These are phyloP conservation scores for Benitochromis conjunctus DNA, from an alignment of 2,113 vertebrate genomes.

Conservation along the genomic window DNA sequence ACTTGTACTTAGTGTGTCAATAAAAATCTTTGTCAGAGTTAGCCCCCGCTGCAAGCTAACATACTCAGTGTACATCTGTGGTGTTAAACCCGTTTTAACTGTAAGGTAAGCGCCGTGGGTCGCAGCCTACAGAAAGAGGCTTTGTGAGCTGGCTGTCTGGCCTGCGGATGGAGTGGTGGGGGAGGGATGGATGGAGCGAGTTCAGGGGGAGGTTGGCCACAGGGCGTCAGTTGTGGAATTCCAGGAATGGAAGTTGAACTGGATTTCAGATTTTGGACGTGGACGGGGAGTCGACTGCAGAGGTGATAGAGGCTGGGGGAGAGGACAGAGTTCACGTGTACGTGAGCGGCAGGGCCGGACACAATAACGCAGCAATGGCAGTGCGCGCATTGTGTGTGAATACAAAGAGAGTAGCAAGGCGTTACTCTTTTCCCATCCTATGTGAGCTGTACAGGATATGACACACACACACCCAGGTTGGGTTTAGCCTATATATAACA, in stretches of 20 bases:
- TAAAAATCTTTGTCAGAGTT: not conserved
- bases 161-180: constrained; percentile 26
- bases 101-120: constrained; percentile 9
- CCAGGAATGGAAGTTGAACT: constrained; percentile 70
- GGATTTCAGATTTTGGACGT: constrained; percentile 46
- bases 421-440: not conserved
- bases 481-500: not conserved
- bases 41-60: not conserved
- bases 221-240: constrained; percentile 71
- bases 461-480: not conserved
- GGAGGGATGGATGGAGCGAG: constrained; percentile 26
- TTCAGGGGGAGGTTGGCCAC: constrained; percentile 64
- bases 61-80: not conserved
- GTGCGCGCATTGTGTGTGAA: not conserved
- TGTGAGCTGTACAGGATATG: not conserved
- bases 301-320: constrained; percentile 14
- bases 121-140: constrained; percentile 54
- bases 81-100: not conserved
- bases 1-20: not conserved
- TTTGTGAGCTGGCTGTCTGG: constrained; percentile 70
- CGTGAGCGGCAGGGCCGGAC: not conserved
- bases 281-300: constrained; percentile 8
- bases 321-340: not conserved
- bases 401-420: not conserved
- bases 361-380: not conserved